Evolutionary conservation across 1,140 invertebrate genomes (phyloP), one percentile per base, ranked within the genome.

Genomic region (Magallana ariakensis): DNA sequence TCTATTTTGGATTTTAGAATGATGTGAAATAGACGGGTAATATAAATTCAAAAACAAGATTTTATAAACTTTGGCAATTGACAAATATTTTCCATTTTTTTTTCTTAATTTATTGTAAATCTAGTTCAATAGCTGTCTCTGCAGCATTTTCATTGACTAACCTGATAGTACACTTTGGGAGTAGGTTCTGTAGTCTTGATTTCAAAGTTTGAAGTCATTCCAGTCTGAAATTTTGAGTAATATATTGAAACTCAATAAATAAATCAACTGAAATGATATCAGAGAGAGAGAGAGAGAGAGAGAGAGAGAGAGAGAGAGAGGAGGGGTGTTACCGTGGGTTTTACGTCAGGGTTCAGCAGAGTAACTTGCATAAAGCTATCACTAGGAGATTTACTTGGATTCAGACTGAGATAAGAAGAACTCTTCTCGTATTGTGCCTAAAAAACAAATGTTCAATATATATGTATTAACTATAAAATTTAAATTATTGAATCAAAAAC

Each of bases 361-460:
- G 85, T 86, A 22, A 92, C 82, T 87, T 93, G 92, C 1, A 93
- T 87, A 62, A 89, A 93, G 53, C 83, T 91, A 33, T 90, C 83
- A 60, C 91, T 92, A 3, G 92, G 92, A 5, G 92, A 93, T 75
- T 88, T 86, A 89, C 87, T 82, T 87, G 85, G 54, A 82, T 85
- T 33, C 4, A 87, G 55, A 86, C 57, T 62, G 56, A 89, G 80
- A 57, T 89, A 80, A 83, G 62, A 33, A 8, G n/a, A 56, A 53
- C 85, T 62, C 80, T 88, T 86, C 53, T 86, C 83, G 56, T 88
- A 88, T 16, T 81, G 11, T 15, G 87, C 87, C 87, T 88, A 22
- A 0, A 88, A 81, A 86, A 56, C 6, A 60, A 56, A 60, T 26
- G 19, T 2, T 9, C 9, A 80, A 80, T 80, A 10, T 13, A 22